phyloP scores from a whole-genome alignment of 2,113 vertebrate species.

The Tapirus terrestris region DNA sequence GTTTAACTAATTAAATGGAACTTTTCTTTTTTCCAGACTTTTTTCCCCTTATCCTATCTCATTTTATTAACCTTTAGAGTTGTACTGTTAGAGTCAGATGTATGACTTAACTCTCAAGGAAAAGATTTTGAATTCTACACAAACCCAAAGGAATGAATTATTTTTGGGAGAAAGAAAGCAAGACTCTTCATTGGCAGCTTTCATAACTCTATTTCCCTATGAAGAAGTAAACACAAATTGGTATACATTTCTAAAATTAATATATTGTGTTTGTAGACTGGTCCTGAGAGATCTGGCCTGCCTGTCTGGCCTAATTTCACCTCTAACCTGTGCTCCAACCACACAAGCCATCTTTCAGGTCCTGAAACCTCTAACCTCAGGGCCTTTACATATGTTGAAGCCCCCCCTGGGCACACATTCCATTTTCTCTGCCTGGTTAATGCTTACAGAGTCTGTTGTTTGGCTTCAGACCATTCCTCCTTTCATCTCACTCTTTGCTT shows the following conservation, averaged over 20 bases:
- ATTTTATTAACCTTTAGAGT: conserved; percentile 20
- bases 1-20: neutral
- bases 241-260: neutral
- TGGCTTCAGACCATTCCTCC: neutral
- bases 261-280: too few species aligned
- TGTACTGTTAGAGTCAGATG: conserved; percentile 6
- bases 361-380: neutral
- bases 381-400: neutral
- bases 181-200: neutral
- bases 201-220: neutral
- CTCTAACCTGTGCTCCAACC: neutral
- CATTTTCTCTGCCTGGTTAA: neutral
- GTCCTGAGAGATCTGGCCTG: neutral
- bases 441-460: neutral
- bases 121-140: conserved; percentile 12
- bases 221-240: neutral
- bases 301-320: neutral
- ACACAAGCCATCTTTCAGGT: neutral
- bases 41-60: neutral
- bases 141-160: conserved; percentile 4
- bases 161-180: neutral
- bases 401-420: neutral
- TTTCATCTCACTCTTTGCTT: neutral
- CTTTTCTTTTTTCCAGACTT: neutral
- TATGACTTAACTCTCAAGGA: neutral